These are phyloP conservation scores for Tiphia femorata DNA, from an alignment of 2,888 invertebrate genomes.

Conservation along the genomic window DNA sequence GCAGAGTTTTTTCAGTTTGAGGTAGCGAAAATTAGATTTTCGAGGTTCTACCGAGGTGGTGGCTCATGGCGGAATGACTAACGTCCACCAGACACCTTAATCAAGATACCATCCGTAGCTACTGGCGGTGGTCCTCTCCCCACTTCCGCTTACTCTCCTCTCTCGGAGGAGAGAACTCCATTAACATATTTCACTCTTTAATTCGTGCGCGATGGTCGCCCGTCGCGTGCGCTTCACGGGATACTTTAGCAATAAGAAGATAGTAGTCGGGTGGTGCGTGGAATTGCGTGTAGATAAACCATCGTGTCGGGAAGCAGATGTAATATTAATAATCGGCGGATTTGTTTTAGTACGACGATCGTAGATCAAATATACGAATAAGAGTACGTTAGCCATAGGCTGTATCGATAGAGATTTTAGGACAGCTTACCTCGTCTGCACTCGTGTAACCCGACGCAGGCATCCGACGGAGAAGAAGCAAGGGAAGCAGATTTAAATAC, in stretches of 20 bases:
- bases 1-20: slow-evolving; percentile 48
- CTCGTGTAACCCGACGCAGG: no score
- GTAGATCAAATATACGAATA: no score
- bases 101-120: slow-evolving; percentile 56
- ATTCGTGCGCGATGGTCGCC: slow-evolving; percentile 51
- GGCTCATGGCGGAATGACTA: slow-evolving; percentile 42
- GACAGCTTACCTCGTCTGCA: no score
- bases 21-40: slow-evolving; percentile 57
- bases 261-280: slow-evolving; percentile 2
- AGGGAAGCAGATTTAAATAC: no score
- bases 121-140: slow-evolving; percentile 20
- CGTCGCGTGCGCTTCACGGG: slow-evolving; percentile 56
- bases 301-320: slow-evolving; percentile 8
- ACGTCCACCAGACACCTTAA: slow-evolving; percentile 60
- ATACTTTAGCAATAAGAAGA: slow-evolving; percentile 55
- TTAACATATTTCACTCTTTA: slow-evolving; percentile 63
- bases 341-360: no score
- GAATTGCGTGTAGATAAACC: slow-evolving; percentile 3
- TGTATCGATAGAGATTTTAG: no score
- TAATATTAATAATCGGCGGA: no score
- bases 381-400: no score
- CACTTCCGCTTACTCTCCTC: neutral
- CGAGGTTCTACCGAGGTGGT: slow-evolving; percentile 39
- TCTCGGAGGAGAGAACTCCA: slow-evolving; percentile 46
- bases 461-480: no score